Percentiles rank a stretch among this genome's conserved stretches.
Conservation (phyloP, 2,888 invertebrate genomes). For the Tetramorium bicarinatum region DNA sequence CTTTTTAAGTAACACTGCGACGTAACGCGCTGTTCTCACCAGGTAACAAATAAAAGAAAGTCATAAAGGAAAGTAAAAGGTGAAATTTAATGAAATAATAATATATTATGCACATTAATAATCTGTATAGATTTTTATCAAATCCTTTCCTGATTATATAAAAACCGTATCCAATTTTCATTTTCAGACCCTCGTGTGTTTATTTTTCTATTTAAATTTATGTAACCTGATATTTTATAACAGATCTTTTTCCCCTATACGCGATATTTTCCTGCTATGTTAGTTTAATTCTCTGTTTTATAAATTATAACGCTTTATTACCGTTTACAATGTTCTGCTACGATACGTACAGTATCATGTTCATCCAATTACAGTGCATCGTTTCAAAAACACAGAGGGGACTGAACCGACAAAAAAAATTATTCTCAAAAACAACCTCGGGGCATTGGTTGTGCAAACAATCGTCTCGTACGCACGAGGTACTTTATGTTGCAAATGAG, state of each 20-base stretch:
- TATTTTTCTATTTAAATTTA: not conserved
- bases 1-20: constrained; percentile 21
- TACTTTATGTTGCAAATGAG: constrained; percentile 37
- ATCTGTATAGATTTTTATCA: not conserved
- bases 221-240: not conserved
- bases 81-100: constrained; percentile 6
- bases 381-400: constrained; percentile 35
- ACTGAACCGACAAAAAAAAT: not conserved
- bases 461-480: constrained; percentile 30
- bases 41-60: not conserved
- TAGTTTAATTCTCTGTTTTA: not conserved
- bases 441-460: constrained; percentile 39
- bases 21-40: not conserved
- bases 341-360: not conserved
- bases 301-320: constrained; percentile 8
- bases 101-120: not conserved
- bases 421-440: constrained; percentile 8
- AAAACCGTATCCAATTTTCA: not conserved
- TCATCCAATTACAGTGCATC: constrained; percentile 22
- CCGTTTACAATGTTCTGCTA: not conserved
- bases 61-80: not conserved
- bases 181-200: not conserved
- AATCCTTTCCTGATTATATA: not conserved
- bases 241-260: not conserved
- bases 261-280: not conserved